These are phyloP conservation scores for Melanostoma mellinum DNA, from an alignment of 2,888 invertebrate species.

Conservation along the genomic window DNA sequence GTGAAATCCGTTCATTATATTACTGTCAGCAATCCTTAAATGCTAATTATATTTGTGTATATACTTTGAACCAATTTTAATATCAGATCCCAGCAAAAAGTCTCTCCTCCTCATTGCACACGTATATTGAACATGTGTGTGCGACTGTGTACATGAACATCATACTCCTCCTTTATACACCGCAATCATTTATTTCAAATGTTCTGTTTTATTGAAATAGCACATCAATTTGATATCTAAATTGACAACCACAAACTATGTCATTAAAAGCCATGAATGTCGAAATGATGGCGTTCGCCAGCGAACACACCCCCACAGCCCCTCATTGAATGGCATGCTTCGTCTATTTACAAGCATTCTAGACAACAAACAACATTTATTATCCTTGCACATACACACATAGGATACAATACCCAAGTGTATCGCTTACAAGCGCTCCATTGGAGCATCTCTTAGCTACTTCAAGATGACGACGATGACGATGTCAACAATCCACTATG, in stretches of 20 bases:
- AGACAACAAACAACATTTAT: slow-evolving; percentile 58
- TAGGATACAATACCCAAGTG: slow-evolving; percentile 25
- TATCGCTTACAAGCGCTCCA: slow-evolving; percentile 51
- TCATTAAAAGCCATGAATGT: slow-evolving; percentile 61
- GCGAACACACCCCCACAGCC: background rate
- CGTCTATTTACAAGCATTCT: slow-evolving; percentile 49
- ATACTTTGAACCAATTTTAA: too few relatives aligned
- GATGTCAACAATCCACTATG: slow-evolving; percentile 48
- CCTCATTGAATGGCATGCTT: slow-evolving; percentile 39
- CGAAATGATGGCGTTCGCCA: slow-evolving; percentile 37
- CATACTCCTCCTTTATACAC: background rate
- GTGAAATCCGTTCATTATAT: too few relatives aligned
- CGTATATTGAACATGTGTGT: too few relatives aligned
- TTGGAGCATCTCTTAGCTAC: slow-evolving; percentile 37
- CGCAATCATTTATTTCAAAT: slow-evolving; percentile 38
- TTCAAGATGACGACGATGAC: slow-evolving; percentile 41
- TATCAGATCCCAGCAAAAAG: too few relatives aligned
- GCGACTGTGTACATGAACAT: background rate
- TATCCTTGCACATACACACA: slow-evolving; percentile 40
- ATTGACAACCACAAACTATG: slow-evolving; percentile 61
- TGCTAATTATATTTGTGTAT: too few relatives aligned
- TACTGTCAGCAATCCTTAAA: too few relatives aligned
- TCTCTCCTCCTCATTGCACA: too few relatives aligned
- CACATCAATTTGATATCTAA: slow-evolving; percentile 47
- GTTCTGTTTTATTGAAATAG: slow-evolving; percentile 31